These are phyloP conservation scores for Columba guinea DNA, from an alignment of 2,797 vertebrate genomes.

Conservation along the genomic window DNA sequence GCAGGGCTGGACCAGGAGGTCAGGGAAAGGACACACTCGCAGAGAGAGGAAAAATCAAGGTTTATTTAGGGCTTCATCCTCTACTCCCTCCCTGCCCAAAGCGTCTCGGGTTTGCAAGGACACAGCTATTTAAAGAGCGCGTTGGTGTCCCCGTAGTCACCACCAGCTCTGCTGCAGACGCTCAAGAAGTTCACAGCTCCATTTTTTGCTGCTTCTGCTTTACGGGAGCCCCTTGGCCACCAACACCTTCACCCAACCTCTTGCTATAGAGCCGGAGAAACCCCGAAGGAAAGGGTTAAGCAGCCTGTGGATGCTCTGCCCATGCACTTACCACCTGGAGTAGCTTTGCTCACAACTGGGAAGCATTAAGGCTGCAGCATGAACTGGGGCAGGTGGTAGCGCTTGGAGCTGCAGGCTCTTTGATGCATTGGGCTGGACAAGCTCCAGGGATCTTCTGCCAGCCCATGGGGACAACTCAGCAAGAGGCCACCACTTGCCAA, in stretches of 20 bases:
- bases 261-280: background rate
- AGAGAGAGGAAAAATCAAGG: background rate
- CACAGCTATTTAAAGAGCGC: background rate
- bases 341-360: background rate
- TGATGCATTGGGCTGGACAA: background rate
- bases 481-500: background rate
- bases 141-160: background rate
- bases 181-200: background rate
- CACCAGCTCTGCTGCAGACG: accelerated
- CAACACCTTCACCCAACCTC: background rate
- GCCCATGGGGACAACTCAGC: background rate
- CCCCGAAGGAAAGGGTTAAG: background rate
- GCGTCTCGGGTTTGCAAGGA: background rate
- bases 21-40: background rate
- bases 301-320: background rate
- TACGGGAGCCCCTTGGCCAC: background rate
- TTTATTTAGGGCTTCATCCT: background rate
- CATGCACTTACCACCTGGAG: background rate
- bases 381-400: background rate
- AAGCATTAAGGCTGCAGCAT: background rate
- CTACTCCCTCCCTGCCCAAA: background rate
- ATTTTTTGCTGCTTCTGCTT: background rate
- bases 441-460: conserved; percentile 8
- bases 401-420: background rate
- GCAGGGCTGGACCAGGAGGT: background rate